Base-by-base conservation (phyloP, 2,797 vertebrate genomes). In the Triplophysa yarkandensis region DNA sequence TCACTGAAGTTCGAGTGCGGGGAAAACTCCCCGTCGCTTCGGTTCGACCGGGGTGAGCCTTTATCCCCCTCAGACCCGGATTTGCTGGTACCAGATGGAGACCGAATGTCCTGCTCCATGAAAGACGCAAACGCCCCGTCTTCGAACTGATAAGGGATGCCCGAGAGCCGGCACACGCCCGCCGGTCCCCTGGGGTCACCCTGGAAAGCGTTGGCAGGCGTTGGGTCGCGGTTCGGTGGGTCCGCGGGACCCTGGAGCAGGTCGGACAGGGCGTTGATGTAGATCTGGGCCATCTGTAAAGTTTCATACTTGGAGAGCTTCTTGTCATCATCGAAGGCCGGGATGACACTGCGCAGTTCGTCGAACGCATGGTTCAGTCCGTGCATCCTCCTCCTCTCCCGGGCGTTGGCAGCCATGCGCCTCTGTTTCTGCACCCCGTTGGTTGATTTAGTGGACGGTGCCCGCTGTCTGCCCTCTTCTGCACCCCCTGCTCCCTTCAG, bases 251-350 rank as follows among this genome's bases (percentile, higher is more conserved):
- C 90, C 68, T 95, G 86, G 36, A 98, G 92, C 74, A 98, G 90
- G 52, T 98, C 97, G 0, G 95, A 94, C 81, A 98, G 87, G 4
- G 96, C 97, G 78, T 93, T 98, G 87, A 98, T 98, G 91, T 98
- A 98, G 87, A 98, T 98, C 87, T 98, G 96, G 10, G 96, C 96
- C 96, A 98, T 98, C 88, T 98, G 96, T 62, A 98, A 84, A 19
- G 97, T 98, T 85, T 98, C 96, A 50, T 98, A 98, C 78, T 98
- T 98, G 85, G 96, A 98, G 58, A 98, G 93, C 84, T 98, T 98
- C 88, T 98, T 98, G 91, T 98, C 96, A 85, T 97, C 95, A 90
- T 97, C 96, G 73, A 98, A 92, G 30, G 95, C 95, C 30, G 96
- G 97, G 88, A 98, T 98, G 89, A 98, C 97, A 71, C 95, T 96